phyloP scores from a whole-genome alignment of 2,888 invertebrate genomes.

The Lysandra coridon region DNA sequence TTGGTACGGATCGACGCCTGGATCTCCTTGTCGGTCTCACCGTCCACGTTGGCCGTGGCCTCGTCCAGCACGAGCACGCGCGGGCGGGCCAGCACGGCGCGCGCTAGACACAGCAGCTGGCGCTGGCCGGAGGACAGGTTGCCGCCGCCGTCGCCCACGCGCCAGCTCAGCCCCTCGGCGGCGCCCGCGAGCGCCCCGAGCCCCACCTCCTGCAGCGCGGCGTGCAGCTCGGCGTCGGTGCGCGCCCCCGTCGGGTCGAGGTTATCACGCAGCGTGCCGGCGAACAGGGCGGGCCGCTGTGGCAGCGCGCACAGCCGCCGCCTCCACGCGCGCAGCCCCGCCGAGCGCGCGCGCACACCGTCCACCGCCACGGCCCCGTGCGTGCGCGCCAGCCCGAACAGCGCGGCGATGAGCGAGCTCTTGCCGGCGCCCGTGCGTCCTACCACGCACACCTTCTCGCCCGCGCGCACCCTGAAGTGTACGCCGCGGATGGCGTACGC shows the following conservation, averaged over 20 bases:
- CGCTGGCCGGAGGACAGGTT: slow-evolving; percentile 86
- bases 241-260: slow-evolving; percentile 86
- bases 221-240: slow-evolving; percentile 84
- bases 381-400: slow-evolving; percentile 81
- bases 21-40: slow-evolving; percentile 88
- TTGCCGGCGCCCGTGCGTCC: slow-evolving; percentile 93
- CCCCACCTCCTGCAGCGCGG: slow-evolving; percentile 84
- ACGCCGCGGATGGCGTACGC: slow-evolving; percentile 66
- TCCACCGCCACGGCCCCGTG: slow-evolving; percentile 71
- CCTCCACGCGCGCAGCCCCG: slow-evolving; percentile 78
- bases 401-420: slow-evolving; percentile 86
- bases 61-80: slow-evolving; percentile 87
- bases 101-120: slow-evolving; percentile 85
- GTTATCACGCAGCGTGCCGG: slow-evolving; percentile 88
- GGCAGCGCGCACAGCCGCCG: slow-evolving; percentile 82
- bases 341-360: slow-evolving; percentile 58
- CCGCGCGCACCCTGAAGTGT: slow-evolving; percentile 76
- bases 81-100: slow-evolving; percentile 86
- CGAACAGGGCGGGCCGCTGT: slow-evolving; percentile 86
- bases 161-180: slow-evolving; percentile 78
- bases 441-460: slow-evolving; percentile 87
- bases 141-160: slow-evolving; percentile 84
- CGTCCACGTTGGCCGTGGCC: slow-evolving; percentile 95
- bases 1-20: slow-evolving; percentile 86
- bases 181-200: slow-evolving; percentile 61